Evolutionary conservation across 1,140 invertebrate species (phyloP), one percentile per base, ranked within the genome.

Genomic region (Telenomus remus): DNA sequence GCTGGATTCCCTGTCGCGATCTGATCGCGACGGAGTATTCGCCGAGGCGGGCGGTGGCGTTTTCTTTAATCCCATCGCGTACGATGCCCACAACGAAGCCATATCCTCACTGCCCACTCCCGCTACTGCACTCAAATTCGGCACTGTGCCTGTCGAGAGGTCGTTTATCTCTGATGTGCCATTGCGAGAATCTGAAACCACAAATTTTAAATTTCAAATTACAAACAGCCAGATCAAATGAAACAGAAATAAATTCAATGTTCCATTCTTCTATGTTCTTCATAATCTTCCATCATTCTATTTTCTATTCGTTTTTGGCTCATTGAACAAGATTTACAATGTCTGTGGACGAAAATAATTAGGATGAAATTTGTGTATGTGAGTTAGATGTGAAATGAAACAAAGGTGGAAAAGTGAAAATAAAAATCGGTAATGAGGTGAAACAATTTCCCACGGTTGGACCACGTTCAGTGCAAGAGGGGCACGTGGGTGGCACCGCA

Each of bases 1-100:
- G 91, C 91, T 81, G 90, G 92, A 91, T 91, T 94, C 93, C 90
- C 85, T 80, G 65, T 87, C 86, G 51, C 86, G 84, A 61, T 87
- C 86, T 0, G 84, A 86, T 42, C 85, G 80, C 61, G 84, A 88
- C 13, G 86, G 87, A 37, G 86, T 88, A 16, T 91, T 91, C 61
- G 89, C 79, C 13, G 88, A 87, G 3, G 84, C 84, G 39, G 92
- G 91, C n/a, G 91, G 90, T 49, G 91, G 89, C 11, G 91, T 90
- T 82, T 92, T 93, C 86, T 89, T 89, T 87, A 90, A 49, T 3
- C 91, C 91, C 79, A 93, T 89, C 0, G 91, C 91, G 81, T 95
- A 95, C 33, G 93, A 93, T 0, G 93, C 93, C 94, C 94, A 95
- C 42, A 94, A 86, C 8, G 93, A 93, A 9, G 93, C 92, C 90